Conservation (phyloP, 2,113 vertebrate genomes). For the Galemys pyrenaicus region DNA sequence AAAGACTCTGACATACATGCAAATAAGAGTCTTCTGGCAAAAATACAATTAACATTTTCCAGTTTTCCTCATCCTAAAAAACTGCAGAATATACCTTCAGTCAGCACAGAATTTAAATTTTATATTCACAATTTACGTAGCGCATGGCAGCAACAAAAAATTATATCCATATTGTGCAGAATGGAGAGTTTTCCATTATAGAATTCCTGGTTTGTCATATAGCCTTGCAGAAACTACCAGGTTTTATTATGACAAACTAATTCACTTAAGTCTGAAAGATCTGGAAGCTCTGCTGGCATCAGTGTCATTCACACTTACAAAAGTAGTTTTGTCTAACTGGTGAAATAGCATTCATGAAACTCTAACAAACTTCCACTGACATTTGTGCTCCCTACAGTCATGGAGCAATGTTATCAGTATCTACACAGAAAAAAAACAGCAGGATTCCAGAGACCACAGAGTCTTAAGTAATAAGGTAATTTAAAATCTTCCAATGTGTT, state of each 20-base stretch:
- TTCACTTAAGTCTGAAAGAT: background rate
- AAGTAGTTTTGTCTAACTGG: constrained; percentile 41
- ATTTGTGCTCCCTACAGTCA: constrained; percentile 27
- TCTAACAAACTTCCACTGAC: constrained; percentile 52
- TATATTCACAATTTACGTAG: constrained; percentile 75
- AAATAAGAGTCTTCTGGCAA: constrained; percentile 83
- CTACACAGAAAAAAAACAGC: constrained; percentile 46
- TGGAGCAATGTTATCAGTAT: constrained; percentile 26
- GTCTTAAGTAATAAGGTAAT: constrained; percentile 59
- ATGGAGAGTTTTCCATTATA: constrained; percentile 63
- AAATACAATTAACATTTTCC: constrained; percentile 82
- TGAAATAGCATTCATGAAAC: constrained; percentile 59
- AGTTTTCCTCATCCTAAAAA: constrained; percentile 78
- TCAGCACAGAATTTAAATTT: constrained; percentile 80
- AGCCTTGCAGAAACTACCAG: constrained; percentile 37
- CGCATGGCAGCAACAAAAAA: constrained; percentile 77
- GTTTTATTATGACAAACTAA: constrained; percentile 38
- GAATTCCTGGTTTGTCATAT: constrained; percentile 35
- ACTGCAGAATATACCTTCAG: constrained; percentile 75
- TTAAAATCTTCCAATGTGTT: constrained; percentile 58
- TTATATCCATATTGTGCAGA: constrained; percentile 63
- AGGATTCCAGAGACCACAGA: constrained; percentile 55
- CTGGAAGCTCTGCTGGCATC: background rate
- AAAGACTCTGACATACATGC: constrained; percentile 82
- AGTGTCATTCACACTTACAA: constrained; percentile 34